Base-by-base conservation (phyloP, 2,888 invertebrate species). In the Autographa pulchrina region DNA sequence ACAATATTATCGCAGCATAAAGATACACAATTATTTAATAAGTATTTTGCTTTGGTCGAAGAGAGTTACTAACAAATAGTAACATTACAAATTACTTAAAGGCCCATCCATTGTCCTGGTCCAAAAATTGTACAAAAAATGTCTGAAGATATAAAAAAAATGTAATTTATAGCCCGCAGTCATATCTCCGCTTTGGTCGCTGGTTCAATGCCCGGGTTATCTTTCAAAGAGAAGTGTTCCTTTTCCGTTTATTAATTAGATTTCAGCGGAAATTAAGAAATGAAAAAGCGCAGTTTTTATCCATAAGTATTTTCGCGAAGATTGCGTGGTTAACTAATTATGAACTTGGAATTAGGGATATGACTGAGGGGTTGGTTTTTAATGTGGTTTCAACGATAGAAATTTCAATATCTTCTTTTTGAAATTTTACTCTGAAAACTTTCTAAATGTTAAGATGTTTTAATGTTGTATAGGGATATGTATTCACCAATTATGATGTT, bases 201-300 rank as follows among this genome's bases (percentile, higher is more conserved):
- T 67, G 74, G 85, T 84, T 85, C 85, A 83, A 83, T 85, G 85
- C 77, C 70, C 75, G 73, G 72, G 78, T 84, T 85, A 85, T 85
- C 85, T 85, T 80, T 81, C 82, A 79, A 82, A 78, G 82, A 69
- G 80, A 82, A 79, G 73, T 80, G 75, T 85, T 82, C 85, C 85
- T 80, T 81, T 72, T 77, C 78, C 75, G 73, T 75, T 76, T 84
- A 81, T 85, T 85, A 85, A 85, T 85, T 85, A 85, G 75, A 74
- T 72, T 72, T 67, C 62, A 74, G 74, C 82, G 85, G 85, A 85
- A 85, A 85, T 82, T 85, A 85, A 75, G 74, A 80, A 80, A 68
- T 78, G 74, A 70, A 60, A 78, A 79, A 79, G 76, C 68, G 79
- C 78, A 78, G 75, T 75, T 78, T 68, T 77, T 77, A 20, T 62